phyloP scores from a whole-genome alignment of 2,888 invertebrate genomes.

The Phrixothrix hirtus region DNA sequence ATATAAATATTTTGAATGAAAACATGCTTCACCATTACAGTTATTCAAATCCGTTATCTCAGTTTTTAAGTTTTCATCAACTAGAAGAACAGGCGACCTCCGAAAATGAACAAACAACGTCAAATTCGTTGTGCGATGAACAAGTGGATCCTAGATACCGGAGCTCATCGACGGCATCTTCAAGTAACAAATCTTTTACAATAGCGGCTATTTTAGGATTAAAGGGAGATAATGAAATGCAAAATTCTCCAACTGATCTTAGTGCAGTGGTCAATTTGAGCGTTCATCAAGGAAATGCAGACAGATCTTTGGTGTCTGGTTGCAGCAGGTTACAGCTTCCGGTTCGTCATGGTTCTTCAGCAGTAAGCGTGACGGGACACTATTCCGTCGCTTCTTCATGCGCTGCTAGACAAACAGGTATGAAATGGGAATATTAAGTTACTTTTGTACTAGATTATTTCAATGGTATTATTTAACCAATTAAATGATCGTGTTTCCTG shows the following conservation, averaged over 20 bases:
- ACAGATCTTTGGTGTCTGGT: slow-evolving; percentile 44
- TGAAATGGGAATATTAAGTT: slow-evolving; percentile 6
- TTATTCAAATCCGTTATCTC: slow-evolving; percentile 52
- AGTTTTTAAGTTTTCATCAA: slow-evolving; percentile 53
- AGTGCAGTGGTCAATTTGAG: slow-evolving; percentile 59
- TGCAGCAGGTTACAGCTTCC: slow-evolving; percentile 52
- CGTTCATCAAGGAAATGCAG: slow-evolving; percentile 55
- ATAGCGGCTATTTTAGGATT: slow-evolving; percentile 86
- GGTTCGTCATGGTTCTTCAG: slow-evolving; percentile 43
- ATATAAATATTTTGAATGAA: too few species aligned
- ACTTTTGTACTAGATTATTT: background rate
- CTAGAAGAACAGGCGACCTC: slow-evolving; percentile 45
- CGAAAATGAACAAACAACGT: slow-evolving; percentile 45
- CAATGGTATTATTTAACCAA: background rate
- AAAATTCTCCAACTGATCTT: slow-evolving; percentile 41
- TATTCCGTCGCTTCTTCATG: slow-evolving; percentile 41
- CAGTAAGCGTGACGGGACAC: slow-evolving; percentile 42
- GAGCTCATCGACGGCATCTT: slow-evolving; percentile 44
- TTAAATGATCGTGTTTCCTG: too few species aligned
- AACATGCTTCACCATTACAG: slow-evolving; percentile 53
- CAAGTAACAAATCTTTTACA: slow-evolving; percentile 68
- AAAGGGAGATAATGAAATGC: slow-evolving; percentile 53
- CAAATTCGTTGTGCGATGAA: slow-evolving; percentile 47
- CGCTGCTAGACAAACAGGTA: slow-evolving; percentile 37
- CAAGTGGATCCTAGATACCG: slow-evolving; percentile 46